These are phyloP conservation scores for Glaucomys volans DNA, from an alignment of 2,113 vertebrate species.

Conservation along the genomic window DNA sequence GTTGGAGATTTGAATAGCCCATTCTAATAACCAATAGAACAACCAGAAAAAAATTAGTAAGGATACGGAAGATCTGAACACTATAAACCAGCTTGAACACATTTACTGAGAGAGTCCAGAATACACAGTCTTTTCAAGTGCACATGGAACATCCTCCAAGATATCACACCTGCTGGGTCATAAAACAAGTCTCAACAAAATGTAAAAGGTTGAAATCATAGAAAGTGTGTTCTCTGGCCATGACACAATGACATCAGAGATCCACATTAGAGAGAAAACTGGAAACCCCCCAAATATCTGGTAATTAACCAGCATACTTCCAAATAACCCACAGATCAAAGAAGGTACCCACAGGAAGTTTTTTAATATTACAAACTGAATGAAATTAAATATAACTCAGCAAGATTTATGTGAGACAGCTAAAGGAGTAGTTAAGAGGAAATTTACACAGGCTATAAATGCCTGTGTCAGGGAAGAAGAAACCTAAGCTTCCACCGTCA, in stretches of 20 bases:
- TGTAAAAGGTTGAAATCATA: neutral
- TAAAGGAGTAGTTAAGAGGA: neutral
- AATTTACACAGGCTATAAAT: neutral
- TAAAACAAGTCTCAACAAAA: neutral
- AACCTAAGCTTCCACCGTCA: neutral
- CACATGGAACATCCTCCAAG: neutral
- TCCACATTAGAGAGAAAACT: neutral
- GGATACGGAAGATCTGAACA: no score
- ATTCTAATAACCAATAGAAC: neutral
- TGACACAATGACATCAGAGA: neutral
- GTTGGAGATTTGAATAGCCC: neutral
- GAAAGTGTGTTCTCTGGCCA: neutral
- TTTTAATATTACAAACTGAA: neutral
- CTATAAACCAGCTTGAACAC: neutral
- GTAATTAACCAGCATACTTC: neutral
- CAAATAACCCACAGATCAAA: neutral
- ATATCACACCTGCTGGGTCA: neutral
- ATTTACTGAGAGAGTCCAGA: neutral
- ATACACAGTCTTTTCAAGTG: neutral
- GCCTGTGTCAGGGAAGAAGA: neutral
- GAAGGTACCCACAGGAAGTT: neutral
- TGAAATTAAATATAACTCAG: neutral
- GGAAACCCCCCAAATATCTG: neutral
- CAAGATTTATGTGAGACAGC: neutral
- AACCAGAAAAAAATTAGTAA: neutral